These are phyloP conservation scores for Ganaspis brasiliensis DNA, from an alignment of 2,888 invertebrate species.

Conservation along the genomic window DNA sequence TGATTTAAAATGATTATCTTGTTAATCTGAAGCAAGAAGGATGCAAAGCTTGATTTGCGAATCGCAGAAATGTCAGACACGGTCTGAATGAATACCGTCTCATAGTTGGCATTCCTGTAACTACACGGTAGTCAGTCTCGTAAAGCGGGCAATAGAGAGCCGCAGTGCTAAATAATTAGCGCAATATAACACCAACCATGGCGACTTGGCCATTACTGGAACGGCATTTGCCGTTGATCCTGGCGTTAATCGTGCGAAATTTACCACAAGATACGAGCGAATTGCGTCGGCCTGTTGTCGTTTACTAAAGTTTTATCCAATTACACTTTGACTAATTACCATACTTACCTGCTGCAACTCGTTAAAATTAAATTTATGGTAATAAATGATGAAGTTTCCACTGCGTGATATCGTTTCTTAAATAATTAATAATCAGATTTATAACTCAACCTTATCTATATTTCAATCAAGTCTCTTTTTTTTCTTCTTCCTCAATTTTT, in stretches of 20 bases:
- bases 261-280: slow-evolving; percentile 45
- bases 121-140: slow-evolving; percentile 23
- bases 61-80: no score
- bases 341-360: neutral
- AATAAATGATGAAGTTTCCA: slow-evolving; percentile 13
- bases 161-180: slow-evolving; percentile 57
- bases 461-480: neutral
- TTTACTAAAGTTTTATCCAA: slow-evolving; percentile 30
- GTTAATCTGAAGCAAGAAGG: no score
- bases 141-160: slow-evolving; percentile 48
- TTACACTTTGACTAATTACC: slow-evolving; percentile 29
- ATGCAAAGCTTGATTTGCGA: no score
- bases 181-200: slow-evolving; percentile 55
- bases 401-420: slow-evolving; percentile 15
- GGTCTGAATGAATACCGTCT: neutral
- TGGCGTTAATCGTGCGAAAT: slow-evolving; percentile 55
- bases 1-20: no score
- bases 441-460: neutral
- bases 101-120: slow-evolving; percentile 20
- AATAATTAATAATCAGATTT: slow-evolving; percentile 17
- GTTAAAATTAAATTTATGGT: slow-evolving; percentile 15
- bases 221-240: slow-evolving; percentile 57
- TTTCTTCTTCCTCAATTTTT: no score
- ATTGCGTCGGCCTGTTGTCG: slow-evolving; percentile 24
- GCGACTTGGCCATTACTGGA: slow-evolving; percentile 52